Evolutionary conservation across 2,888 invertebrate genomes (phyloP), one percentile per base, ranked within the genome.

Genomic region (Drosophila anceps): DNA sequence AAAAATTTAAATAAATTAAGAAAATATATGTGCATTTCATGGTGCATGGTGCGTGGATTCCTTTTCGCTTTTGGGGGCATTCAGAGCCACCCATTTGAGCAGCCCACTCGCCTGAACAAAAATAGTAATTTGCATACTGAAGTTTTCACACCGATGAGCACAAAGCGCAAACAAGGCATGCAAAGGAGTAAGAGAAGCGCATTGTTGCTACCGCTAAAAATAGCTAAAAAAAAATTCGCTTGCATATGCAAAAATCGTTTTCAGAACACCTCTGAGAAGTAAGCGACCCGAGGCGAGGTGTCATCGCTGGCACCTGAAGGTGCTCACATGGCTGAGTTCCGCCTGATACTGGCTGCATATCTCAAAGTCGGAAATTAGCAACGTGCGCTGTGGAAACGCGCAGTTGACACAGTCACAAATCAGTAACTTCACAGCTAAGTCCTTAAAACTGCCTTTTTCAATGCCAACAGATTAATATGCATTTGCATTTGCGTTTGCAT

Each of bases 101-200:
- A 53, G 20, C 39, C 57, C 46, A 54, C 48, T 62, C 53, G 37
- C 65, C 71, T 63, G 66, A 46, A 59, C 66, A 44, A 80, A 82
- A 83, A 82, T 80, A 82, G 75, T 83, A 85, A 85, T 83, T 83
- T 83, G 68, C 85, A 83, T 83, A 83, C 85, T 77, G 69, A 77
- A 77, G 80, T 85, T 82, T 82, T 80, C 82, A 71, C 85, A 69
- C 71, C 85, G 85, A 51, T 80, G 81, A 82, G 51, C 80, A 83
- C 54, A 59, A 70, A 81, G 75, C 79, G 75, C 75, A 82, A 79
- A 76, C 76, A 79, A 33, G 58, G 15, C 27, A 48, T 15, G 61
- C 20, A 18, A 54, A 50, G 55, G 54, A 61, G 43, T 13, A 7
- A 8, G 65, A 53, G 20, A 64, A 20, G 58, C n/a, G 48, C 48